phyloP scores from a whole-genome alignment of 2,113 vertebrate genomes.

The Rhea americana region DNA sequence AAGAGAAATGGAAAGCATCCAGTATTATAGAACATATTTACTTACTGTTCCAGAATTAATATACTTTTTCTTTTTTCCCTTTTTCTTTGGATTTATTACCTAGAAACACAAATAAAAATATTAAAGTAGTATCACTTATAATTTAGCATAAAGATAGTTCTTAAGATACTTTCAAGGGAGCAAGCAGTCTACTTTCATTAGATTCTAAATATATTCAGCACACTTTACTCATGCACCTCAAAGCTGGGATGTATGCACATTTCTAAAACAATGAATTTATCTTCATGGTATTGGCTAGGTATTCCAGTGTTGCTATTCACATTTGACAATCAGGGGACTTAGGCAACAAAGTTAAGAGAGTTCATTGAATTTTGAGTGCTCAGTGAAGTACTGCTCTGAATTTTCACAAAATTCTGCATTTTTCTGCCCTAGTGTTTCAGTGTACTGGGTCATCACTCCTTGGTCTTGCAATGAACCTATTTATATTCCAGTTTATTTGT shows the following conservation, averaged over 20 bases:
- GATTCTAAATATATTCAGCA: background rate
- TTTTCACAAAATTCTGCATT: background rate
- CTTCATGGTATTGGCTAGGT: background rate
- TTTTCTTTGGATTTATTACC: constrained; percentile 99
- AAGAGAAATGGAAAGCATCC: background rate
- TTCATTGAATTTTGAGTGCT: background rate
- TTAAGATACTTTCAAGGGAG: background rate
- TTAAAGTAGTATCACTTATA: background rate
- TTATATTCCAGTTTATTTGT: background rate
- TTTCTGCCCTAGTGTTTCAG: background rate
- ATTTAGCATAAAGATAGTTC: background rate
- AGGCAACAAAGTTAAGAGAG: background rate
- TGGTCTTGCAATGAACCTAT: background rate
- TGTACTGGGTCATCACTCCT: background rate
- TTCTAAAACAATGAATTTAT: background rate
- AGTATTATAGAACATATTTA: constrained; percentile 51
- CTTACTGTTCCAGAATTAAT: constrained; percentile 98
- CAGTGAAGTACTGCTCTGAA: background rate
- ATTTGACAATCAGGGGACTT: background rate
- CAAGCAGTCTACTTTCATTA: background rate
- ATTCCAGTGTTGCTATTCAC: background rate
- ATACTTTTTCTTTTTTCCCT: constrained; percentile 98
- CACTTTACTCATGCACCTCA: background rate
- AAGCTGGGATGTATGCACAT: background rate
- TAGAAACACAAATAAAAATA: constrained; percentile 67